Evolutionary conservation across 2,797 vertebrate genomes (phyloP), one percentile per base, ranked within the genome.

Genomic region (Amphiprion clarkii): DNA sequence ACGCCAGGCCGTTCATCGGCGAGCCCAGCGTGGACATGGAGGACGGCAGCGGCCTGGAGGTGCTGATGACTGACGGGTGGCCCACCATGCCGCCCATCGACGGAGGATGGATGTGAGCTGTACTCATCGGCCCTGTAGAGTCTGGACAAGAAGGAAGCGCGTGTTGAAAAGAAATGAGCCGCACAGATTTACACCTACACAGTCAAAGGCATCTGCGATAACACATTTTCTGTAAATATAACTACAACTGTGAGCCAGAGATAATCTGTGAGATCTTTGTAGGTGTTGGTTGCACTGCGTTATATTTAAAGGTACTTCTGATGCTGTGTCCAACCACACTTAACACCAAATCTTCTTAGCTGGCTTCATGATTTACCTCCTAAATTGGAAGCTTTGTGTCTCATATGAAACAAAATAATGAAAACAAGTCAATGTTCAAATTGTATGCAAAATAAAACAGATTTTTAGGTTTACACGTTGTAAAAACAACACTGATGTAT

Each of bases 51-150:
- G 89, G 94, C 83, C 96, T 93, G 0, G 97, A 94, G 48, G 94
- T 93, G 90, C 97, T 97, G 21, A 96, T 97, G 92, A 97, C 96
- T 54, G 94, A 94, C 10, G 95, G 93, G 80, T 96, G 96, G 67
- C 95, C 95, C 61, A 96, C 94, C 92, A 94, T 95, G 0, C 95
- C 90, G 29, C 94, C 95, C 87, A 96, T 96, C 0, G 93, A 82
- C 0, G 94, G 82, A 33, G 90, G 80, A 69, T 97, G 95, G 58
- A 87, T 90, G 48, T 95, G 94, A 0, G 94, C 91, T 0, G 95
- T 94, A 87, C 92, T 96, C 92, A 96, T 94, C 0, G 95, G 95
- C 86, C 96, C 93, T 0, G 95, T 89, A 55, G 96, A 93, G 69
- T 95, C 95, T 96, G 70, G 33, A 65, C 10, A 49, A 77, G 61